Evolutionary conservation across 2,113 vertebrate genomes (phyloP).

Genomic region (Pavo muticus): DNA sequence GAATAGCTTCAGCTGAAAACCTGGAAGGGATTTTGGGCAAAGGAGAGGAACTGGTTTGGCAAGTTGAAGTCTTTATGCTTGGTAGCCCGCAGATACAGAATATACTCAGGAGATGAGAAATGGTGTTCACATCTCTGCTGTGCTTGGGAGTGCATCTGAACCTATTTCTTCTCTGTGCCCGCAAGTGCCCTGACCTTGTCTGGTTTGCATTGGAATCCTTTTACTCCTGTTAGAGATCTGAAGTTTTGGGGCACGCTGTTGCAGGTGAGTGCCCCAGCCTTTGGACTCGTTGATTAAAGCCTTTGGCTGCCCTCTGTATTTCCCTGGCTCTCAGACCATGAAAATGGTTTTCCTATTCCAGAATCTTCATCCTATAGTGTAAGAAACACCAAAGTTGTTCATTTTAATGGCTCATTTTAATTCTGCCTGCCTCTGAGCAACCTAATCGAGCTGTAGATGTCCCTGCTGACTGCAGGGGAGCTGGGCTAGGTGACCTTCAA

Average conservation of each 20-base stretch:
- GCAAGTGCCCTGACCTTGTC: rapidly evolving
- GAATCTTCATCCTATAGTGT: background rate
- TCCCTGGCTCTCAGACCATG: background rate
- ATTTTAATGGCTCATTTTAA: background rate
- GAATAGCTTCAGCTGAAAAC: background rate
- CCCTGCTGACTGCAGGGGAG: too few species aligned
- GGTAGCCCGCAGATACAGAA: background rate
- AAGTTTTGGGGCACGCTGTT: background rate
- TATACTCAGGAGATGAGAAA: background rate
- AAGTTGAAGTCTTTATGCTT: background rate
- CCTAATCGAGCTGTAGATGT: too few species aligned
- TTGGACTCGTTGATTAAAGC: background rate
- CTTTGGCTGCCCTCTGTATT: background rate
- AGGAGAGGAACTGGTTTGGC: background rate
- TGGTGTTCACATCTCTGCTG: background rate
- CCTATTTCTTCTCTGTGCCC: rapidly evolving
- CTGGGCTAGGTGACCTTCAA: too few species aligned
- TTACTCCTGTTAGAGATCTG: background rate
- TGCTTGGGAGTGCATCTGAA: background rate
- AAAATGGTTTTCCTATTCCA: background rate
- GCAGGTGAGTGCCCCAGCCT: background rate
- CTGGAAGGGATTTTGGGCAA: background rate
- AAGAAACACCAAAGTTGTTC: too few species aligned
- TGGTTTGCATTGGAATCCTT: background rate
- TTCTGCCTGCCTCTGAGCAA: background rate